Evolutionary conservation across 2,888 invertebrate species (phyloP), one percentile per base, ranked within the genome.

Genomic region (Phrixothrix hirtus): DNA sequence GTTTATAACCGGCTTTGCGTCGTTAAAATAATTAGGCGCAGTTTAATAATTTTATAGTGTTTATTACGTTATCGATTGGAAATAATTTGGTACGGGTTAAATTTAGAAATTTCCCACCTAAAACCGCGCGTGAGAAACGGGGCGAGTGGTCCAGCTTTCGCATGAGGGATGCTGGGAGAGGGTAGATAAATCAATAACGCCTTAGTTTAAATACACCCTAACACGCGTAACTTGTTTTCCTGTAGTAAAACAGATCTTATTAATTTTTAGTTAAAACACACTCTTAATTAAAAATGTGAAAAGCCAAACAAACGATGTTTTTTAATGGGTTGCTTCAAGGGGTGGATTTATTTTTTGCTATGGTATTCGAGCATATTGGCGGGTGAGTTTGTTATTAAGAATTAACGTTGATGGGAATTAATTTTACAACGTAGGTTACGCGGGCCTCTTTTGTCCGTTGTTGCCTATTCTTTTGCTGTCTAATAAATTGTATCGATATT

Each of bases 391-490:
- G 5, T 4, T 16, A n/a, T n/a, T n/a, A n/a, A n/a, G n/a, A n/a
- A n/a, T n/a, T n/a, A n/a, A n/a, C n/a, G n/a, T n/a, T n/a, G n/a
- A n/a, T n/a, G n/a, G n/a, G n/a, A n/a, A n/a, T n/a, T n/a, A n/a
- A n/a, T n/a, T n/a, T n/a, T n/a, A n/a, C n/a, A n/a, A n/a, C n/a
- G n/a, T n/a, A 82, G 82, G 82, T 30, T 84, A 83, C 67, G 79
- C 79, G 53, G 69, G 77, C 35, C 75, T 84, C 14, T 83, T 82
- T 70, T 87, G 88, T 67, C 90, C 91, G 17, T 74, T 86, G 50
- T 73, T 89, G 61, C 87, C 88, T 41, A 68, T 91, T 53, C 77
- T 90, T 66, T 78, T 90, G 55, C 68, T 90, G 56, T 85, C 83
- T 66, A 88, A 89, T 62, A 79, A 76, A 51, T 73, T 80, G 60